A percentile compares a stretch with the other conserved stretches of the same genome.
Evolutionary conservation across 1,140 invertebrate genomes (phyloP).

Genomic region (Hylaeus anthracinus): DNA sequence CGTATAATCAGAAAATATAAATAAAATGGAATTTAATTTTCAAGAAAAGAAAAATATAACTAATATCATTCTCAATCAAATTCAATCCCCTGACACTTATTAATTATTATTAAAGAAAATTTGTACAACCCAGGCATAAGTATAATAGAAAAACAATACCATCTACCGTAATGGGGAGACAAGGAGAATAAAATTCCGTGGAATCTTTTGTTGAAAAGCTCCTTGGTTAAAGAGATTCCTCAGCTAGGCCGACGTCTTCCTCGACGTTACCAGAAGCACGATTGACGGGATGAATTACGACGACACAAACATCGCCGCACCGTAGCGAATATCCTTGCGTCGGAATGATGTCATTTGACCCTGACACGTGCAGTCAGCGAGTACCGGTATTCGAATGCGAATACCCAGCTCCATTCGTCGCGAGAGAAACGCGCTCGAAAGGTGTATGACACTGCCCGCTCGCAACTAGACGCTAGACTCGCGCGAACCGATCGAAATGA

Average conservation of each 20-base stretch:
- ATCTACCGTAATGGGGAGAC: no score
- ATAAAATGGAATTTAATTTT: no score
- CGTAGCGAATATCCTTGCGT: slow-evolving; percentile 63
- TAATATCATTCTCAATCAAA: no score
- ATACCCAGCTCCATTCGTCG: slow-evolving; percentile 33
- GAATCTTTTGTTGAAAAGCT: background rate
- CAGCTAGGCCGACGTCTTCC: slow-evolving; percentile 17
- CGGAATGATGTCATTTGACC: slow-evolving; percentile 71
- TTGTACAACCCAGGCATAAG: no score
- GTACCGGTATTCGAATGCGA: slow-evolving; percentile 56
- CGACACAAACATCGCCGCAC: slow-evolving; percentile 33
- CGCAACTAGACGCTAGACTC: slow-evolving; percentile 2
- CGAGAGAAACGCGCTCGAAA: slow-evolving; percentile 41
- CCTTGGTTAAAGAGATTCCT: background rate
- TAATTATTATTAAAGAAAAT: no score
- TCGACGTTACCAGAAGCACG: slow-evolving; percentile 39
- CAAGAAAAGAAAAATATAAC: no score
- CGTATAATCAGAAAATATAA: no score
- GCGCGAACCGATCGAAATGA: slow-evolving; percentile 14
- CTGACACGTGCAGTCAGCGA: slow-evolving; percentile 66
- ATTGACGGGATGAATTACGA: slow-evolving; percentile 58
- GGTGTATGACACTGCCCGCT: slow-evolving; percentile 55
- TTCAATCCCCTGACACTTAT: no score
- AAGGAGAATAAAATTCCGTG: background rate
- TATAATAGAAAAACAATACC: no score